Conservation (phyloP, 2,888 invertebrate genomes). For the Arctia plantaginis region DNA sequence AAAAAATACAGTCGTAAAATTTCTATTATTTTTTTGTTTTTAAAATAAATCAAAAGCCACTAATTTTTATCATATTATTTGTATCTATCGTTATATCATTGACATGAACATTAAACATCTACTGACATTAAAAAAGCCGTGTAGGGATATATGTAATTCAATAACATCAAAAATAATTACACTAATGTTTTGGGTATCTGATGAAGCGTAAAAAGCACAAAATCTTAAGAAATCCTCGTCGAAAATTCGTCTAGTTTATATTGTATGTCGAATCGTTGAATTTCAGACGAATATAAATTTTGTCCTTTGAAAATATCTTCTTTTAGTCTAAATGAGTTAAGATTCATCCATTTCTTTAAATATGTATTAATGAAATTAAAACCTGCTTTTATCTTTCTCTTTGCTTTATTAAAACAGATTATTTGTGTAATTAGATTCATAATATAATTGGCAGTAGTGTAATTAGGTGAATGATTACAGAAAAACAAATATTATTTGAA, state of each 20-base stretch:
- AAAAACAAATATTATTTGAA: conserved; percentile 24
- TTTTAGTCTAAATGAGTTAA: background rate
- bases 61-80: too few species aligned
- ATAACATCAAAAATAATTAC: background rate
- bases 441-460: background rate
- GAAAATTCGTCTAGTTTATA: background rate
- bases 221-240: too few species aligned
- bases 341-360: background rate
- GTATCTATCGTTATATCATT: too few species aligned
- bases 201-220: too few species aligned
- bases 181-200: too few species aligned
- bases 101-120: too few species aligned
- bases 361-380: background rate
- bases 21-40: too few species aligned
- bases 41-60: too few species aligned
- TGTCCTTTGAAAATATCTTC: background rate
- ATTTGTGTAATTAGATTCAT: background rate
- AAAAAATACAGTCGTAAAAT: too few species aligned
- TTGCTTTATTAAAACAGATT: background rate
- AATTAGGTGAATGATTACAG: conserved; percentile 14
- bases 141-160: too few species aligned
- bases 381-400: background rate
- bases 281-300: background rate
- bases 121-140: too few species aligned
- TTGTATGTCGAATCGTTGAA: background rate